phyloP scores from a whole-genome alignment of 2,888 invertebrate genomes.

The Melanophora roralis region DNA sequence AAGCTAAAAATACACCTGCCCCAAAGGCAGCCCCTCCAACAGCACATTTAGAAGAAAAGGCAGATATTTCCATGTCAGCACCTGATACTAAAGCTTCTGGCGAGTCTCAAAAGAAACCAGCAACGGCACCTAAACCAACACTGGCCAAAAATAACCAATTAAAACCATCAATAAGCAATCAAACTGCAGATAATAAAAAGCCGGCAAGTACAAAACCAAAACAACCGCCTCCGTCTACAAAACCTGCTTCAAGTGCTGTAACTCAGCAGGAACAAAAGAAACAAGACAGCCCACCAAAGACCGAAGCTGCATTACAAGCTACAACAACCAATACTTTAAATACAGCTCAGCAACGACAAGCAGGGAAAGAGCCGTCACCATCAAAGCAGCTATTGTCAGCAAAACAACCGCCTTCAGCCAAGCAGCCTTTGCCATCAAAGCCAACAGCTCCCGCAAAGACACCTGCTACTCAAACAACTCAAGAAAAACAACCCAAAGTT shows the following conservation, averaged over 20 bases:
- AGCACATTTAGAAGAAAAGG: constrained; percentile 23
- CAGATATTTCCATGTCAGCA: neutral
- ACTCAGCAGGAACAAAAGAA: constrained; percentile 29
- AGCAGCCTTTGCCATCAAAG: constrained; percentile 54
- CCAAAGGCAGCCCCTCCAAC: constrained; percentile 16
- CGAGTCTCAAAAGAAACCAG: constrained; percentile 81
- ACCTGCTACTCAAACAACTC: neutral
- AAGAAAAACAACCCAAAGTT: constrained; percentile 1
- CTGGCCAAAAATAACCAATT: constrained; percentile 86
- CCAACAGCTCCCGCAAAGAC: neutral
- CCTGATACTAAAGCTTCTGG: neutral
- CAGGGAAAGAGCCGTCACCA: constrained; percentile 38
- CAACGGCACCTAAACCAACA: constrained; percentile 84
- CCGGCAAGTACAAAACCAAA: constrained; percentile 89
- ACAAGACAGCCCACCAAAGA: constrained; percentile 11
- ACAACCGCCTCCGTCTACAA: constrained; percentile 77
- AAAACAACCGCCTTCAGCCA: constrained; percentile 53
- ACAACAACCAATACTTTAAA: neutral
- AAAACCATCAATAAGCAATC: constrained; percentile 83
- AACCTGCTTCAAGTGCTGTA: constrained; percentile 28
- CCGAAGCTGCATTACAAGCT: constrained; percentile 3
- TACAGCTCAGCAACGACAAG: constrained; percentile 38
- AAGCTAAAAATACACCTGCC: constrained; percentile 9
- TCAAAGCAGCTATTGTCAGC: constrained; percentile 35
- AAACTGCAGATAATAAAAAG: constrained; percentile 86